phyloP scores from a whole-genome alignment of 2,888 invertebrate species.

The Anorthoa munda region DNA sequence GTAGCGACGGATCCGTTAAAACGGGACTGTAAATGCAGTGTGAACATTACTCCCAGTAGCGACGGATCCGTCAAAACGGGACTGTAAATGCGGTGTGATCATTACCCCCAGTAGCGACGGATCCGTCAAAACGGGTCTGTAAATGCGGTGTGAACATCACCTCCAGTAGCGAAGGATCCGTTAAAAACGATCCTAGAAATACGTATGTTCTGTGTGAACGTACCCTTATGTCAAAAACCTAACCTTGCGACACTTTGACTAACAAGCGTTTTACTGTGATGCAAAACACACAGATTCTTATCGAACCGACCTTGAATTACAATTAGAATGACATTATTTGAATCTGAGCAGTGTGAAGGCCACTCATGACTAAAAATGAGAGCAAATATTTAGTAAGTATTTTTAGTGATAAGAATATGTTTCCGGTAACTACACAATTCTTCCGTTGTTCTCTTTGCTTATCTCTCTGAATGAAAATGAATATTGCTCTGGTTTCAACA shows the following conservation, averaged over 20 bases:
- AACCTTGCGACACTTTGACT: slow-evolving; percentile 34
- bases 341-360: slow-evolving; percentile 39
- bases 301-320: slow-evolving; percentile 49
- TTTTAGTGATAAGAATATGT: not conserved
- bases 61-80: too few relatives aligned
- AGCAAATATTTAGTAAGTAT: slow-evolving; percentile 18
- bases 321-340: slow-evolving; percentile 30
- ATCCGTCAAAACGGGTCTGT: too few relatives aligned
- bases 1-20: too few relatives aligned
- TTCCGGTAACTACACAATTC: not conserved
- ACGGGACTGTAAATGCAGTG: too few relatives aligned
- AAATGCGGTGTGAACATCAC: too few relatives aligned
- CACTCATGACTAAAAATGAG: slow-evolving; percentile 5
- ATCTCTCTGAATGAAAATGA: not conserved
- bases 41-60: too few relatives aligned
- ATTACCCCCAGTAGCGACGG: too few relatives aligned
- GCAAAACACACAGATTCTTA: slow-evolving; percentile 45
- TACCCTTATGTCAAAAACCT: slow-evolving; percentile 6
- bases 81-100: too few relatives aligned
- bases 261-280: slow-evolving; percentile 31
- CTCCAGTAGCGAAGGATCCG: too few relatives aligned
- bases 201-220: too few relatives aligned
- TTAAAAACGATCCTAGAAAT: too few relatives aligned
- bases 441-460: slow-evolving; percentile 9
- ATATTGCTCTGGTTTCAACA: not conserved